Conservation (phyloP, 2,797 vertebrate species). For the Brachymystax lenok region DNA sequence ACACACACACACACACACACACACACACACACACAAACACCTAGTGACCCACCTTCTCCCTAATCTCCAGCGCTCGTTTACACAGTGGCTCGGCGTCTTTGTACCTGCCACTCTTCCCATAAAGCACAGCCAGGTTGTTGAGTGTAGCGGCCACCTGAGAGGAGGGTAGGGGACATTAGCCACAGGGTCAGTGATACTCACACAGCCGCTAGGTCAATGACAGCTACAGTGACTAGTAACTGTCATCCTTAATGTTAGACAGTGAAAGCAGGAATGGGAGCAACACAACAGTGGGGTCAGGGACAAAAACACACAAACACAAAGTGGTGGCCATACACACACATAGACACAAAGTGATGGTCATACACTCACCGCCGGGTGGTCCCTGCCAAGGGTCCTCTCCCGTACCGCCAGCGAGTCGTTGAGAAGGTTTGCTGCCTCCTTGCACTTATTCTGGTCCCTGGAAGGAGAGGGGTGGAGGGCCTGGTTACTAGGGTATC, state of each 20-base stretch:
- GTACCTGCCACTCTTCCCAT: too few species aligned
- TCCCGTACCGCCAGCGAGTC: slow-evolving; percentile 83
- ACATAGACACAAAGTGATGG: not conserved
- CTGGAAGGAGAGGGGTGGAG: not conserved
- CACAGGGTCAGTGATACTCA: slow-evolving; percentile 32
- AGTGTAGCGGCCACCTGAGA: slow-evolving; percentile 35
- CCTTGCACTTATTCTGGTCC: slow-evolving; percentile 69
- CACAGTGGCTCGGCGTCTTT: too few species aligned
- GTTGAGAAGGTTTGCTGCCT: slow-evolving; percentile 71
- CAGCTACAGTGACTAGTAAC: not conserved
- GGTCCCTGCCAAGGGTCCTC: slow-evolving; percentile 83
- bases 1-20: not conserved
- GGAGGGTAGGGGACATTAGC: not conserved
- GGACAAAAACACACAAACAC: not conserved
- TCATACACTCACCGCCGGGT: slow-evolving; percentile 54
- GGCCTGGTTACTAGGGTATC: slow-evolving; percentile 3
- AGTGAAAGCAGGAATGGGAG: too few species aligned
- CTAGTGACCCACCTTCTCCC: slow-evolving; percentile 3
- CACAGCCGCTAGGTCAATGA: slow-evolving; percentile 73
- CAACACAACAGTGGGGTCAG: not conserved
- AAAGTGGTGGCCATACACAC: not conserved
- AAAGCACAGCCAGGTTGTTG: too few species aligned
- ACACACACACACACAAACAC: not conserved
- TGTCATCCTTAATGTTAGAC: too few species aligned
- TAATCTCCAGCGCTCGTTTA: slow-evolving; percentile 8